phyloP scores from a whole-genome alignment of 92 coral and sea anemone genomes.

The Muricea muricata region DNA sequence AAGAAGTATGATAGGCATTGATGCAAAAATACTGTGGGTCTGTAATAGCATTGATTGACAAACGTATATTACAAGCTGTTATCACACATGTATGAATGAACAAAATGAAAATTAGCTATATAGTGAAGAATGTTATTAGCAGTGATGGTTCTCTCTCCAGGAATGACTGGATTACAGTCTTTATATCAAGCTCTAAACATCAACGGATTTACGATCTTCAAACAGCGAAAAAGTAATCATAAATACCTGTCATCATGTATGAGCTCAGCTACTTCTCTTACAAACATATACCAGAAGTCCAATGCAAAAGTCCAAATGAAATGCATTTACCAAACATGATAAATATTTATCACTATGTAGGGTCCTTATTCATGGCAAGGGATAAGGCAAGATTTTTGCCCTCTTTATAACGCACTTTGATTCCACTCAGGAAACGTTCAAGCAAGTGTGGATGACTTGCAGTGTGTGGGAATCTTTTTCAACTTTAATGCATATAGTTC shows the following conservation, averaged over 20 bases:
- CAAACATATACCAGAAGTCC: too few relatives aligned
- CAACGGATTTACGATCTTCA: not conserved
- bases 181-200: not conserved
- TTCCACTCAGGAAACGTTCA: not conserved
- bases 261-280: too few relatives aligned
- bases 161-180: not conserved
- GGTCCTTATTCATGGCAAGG: not conserved
- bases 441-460: not conserved
- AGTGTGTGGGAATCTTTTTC: not conserved
- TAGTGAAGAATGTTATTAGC: not conserved
- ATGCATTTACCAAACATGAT: not conserved
- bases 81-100: not conserved
- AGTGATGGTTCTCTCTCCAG: not conserved
- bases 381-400: too few relatives aligned
- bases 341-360: too few relatives aligned
- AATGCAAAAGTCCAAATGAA: too few relatives aligned
- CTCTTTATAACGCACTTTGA: too few relatives aligned
- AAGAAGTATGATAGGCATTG: too few relatives aligned
- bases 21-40: too few relatives aligned
- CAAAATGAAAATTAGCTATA: not conserved
- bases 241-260: not conserved
- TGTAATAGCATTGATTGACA: too few relatives aligned
- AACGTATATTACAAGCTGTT: too few relatives aligned
- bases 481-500: conserved; percentile 2
- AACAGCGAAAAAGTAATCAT: not conserved